Percentiles rank a stretch among this genome's conserved stretches.
Conservation (phyloP, 2,113 vertebrate genomes). For the Anarrhichthys ocellatus region DNA sequence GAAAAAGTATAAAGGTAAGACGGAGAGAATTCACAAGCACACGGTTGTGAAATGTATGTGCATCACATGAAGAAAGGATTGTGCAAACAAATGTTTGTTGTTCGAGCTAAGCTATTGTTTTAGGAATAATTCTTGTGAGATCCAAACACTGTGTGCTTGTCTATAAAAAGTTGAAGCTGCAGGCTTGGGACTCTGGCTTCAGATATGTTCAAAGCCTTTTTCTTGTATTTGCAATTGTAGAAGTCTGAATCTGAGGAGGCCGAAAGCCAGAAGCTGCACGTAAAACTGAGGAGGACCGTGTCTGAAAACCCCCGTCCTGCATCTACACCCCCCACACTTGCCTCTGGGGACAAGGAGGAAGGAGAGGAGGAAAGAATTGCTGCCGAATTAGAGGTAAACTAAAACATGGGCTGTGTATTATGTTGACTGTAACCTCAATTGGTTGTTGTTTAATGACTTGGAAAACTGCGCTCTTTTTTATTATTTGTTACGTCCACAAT, state of each 20-base stretch:
- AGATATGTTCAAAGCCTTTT: not conserved
- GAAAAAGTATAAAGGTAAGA: slow-evolving; percentile 87
- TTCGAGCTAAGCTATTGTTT: not conserved
- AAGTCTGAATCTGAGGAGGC: slow-evolving; percentile 93
- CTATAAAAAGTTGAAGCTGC: not conserved
- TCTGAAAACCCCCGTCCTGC: slow-evolving; percentile 94
- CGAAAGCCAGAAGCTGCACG: slow-evolving; percentile 91
- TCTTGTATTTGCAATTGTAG: slow-evolving; percentile 70
- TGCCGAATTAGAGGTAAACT: slow-evolving; percentile 90
- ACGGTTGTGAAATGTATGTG: not conserved
- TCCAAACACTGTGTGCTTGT: not conserved
- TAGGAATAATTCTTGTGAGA: not conserved
- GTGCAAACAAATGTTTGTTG: not conserved
- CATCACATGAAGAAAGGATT: not conserved
- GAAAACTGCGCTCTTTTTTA: slow-evolving; percentile 32
- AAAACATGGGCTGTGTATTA: not conserved
- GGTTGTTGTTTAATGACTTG: slow-evolving; percentile 19
- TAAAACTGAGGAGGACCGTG: slow-evolving; percentile 91
- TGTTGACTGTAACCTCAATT: slow-evolving; percentile 8
- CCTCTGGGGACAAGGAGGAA: slow-evolving; percentile 89
- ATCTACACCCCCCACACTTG: slow-evolving; percentile 92
- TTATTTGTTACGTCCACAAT: slow-evolving; percentile 29
- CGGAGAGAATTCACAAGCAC: not conserved
- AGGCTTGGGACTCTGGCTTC: not conserved
- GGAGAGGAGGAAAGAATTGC: slow-evolving; percentile 90